These are phyloP conservation scores for Prosapia bicincta DNA, from an alignment of 2,888 invertebrate genomes.

Conservation along the genomic window DNA sequence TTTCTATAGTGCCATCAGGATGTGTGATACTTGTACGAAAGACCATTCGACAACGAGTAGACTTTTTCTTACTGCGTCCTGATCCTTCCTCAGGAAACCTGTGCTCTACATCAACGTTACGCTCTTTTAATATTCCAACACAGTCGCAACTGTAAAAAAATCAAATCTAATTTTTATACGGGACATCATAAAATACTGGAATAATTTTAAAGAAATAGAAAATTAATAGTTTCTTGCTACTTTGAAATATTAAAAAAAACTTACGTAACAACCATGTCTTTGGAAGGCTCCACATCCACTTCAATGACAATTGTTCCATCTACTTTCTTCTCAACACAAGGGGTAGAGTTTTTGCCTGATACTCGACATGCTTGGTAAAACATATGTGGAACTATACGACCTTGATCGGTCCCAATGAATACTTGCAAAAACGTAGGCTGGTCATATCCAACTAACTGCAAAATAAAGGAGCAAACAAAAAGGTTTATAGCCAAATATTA, in stretches of 20 bases:
- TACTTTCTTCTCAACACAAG: conserved; percentile 83
- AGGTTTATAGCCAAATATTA: too few relatives aligned
- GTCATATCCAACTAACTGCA: conserved; percentile 76
- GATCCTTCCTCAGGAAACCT: conserved; percentile 77
- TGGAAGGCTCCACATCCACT: conserved; percentile 82
- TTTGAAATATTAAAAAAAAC: conserved; percentile 35
- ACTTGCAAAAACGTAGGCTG: conserved; percentile 85
- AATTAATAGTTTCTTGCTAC: too few relatives aligned
- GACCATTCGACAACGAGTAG: conserved; percentile 91
- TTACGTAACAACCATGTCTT: conserved; percentile 82
- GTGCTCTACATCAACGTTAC: conserved; percentile 94
- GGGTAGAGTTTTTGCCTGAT: conserved; percentile 93
- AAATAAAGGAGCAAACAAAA: conserved; percentile 31
- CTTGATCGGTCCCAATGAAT: conserved; percentile 90
- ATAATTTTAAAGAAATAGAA: not conserved
- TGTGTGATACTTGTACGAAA: conserved; percentile 81
- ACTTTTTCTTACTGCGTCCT: conserved; percentile 85
- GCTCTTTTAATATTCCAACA: conserved; percentile 93
- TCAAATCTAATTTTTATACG: too few relatives aligned
- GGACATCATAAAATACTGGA: not conserved
- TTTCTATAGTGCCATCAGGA: conserved; percentile 73
- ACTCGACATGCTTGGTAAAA: conserved; percentile 97
- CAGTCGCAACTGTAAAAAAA: conserved; percentile 72
- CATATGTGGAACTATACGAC: conserved; percentile 90
- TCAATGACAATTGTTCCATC: conserved; percentile 95